Base-by-base conservation (phyloP, 2,888 invertebrate species). In the Romanomermis culicivorax region DNA sequence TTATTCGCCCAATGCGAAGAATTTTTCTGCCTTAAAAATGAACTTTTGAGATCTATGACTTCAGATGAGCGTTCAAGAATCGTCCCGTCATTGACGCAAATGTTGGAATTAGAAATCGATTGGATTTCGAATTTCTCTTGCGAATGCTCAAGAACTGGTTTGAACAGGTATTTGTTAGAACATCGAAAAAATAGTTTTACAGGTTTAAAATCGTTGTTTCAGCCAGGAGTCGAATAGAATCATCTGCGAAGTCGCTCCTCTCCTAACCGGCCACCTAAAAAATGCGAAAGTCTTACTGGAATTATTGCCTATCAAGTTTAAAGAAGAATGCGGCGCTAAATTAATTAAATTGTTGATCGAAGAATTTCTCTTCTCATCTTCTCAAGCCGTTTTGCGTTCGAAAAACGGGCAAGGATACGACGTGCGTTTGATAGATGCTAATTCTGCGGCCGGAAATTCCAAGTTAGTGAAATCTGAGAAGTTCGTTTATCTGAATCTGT, bases 331-430 rank as follows among this genome's bases (percentile, higher is more conserved):
- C n/a, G 57, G 57, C 2, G 17, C 2, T 2, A n/a, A 23, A 2
- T 50, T 51, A n/a, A 52, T 54, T 17, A 7, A n/a, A 2, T 52
- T 54, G 52, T 61, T 74, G 30, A 63, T 74, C 14, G 63, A 68
- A 59, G 69, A 71, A 56, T 74, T 72, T 63, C 64, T 74, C 56
- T 74, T 74, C 60, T 73, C 74, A 25, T 72, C 74, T 7, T 70
- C 74, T 25, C 25, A 45, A 23, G 11, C 23, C 4, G 11, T 23
- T 23, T 17, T 7, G 7, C 36, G 36, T 17, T 36, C 17, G 7
- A 36, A 36, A 17, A 36, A n/a, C n/a, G n/a, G n/a, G n/a, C n/a
- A n/a, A n/a, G n/a, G n/a, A n/a, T n/a, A n/a, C n/a, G n/a, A n/a
- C n/a, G n/a, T n/a, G n/a, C n/a, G n/a, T n/a, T n/a, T n/a, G n/a